Conservation (phyloP, 2,888 invertebrate genomes). For the Pristionchus maxplancki region DNA sequence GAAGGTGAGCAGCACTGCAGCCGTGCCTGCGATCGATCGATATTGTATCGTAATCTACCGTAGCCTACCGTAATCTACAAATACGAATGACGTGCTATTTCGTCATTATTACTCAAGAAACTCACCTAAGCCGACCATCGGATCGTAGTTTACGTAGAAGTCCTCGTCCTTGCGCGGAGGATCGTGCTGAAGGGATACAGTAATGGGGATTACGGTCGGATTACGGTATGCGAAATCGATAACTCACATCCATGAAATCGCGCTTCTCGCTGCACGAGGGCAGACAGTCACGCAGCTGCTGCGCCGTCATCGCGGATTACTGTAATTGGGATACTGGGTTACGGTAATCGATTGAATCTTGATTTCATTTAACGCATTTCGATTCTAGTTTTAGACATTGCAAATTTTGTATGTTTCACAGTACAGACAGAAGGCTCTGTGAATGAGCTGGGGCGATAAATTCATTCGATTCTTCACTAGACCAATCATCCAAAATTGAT, state of each 20-base stretch:
- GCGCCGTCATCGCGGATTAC: slow-evolving; percentile 54
- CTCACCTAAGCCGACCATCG: slow-evolving; percentile 69
- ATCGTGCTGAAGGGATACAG: slow-evolving; percentile 57
- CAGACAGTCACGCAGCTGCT: slow-evolving; percentile 61
- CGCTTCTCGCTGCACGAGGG: slow-evolving; percentile 71
- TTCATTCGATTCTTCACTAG: no score
- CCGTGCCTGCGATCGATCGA: slow-evolving; percentile 59
- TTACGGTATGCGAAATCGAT: neutral
- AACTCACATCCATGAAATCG: slow-evolving; percentile 73
- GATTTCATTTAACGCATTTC: neutral
- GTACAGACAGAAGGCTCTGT: neutral
- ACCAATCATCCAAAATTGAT: neutral
- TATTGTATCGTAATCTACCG: neutral
- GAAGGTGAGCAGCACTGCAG: slow-evolving; percentile 68
- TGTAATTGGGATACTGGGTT: neutral
- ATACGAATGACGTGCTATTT: no score
- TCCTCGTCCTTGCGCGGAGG: slow-evolving; percentile 68
- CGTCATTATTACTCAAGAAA: neutral
- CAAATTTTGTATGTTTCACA: neutral
- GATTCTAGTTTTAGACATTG: no score
- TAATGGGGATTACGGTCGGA: neutral
- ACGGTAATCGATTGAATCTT: neutral
- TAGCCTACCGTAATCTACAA: neutral
- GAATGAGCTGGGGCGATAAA: neutral
- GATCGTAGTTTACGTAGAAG: slow-evolving; percentile 73